Evolutionary conservation across 1,140 invertebrate genomes (phyloP), one percentile per base, ranked within the genome.

Genomic region (Trichoplusia ni): DNA sequence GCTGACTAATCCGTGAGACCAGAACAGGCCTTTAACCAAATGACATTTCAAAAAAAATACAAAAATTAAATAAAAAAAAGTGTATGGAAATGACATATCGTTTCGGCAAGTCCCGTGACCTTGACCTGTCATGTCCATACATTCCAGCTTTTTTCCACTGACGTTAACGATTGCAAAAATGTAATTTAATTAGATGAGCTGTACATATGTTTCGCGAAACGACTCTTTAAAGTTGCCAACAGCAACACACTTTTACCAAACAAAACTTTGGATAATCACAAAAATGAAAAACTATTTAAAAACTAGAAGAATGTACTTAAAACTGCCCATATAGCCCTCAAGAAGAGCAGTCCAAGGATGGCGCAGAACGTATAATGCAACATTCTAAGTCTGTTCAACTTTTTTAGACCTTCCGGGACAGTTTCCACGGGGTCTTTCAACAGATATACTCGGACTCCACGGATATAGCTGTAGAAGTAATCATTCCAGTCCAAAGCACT

Each of bases 351-450:
- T 2, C 38, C 27, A 0, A 86, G 8, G 6, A 87, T 16, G 2
- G 58, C 18, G 0, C 72, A 21, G 2, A 69, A 56, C 0, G 75
- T 14, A 25, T 87, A 86, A 51, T 89, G 82, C 0, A 75, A 2
- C 1, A 64, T 19, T 25, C 69, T 81, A 0, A 89, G 58, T 14
- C 62, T 80, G 2, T 67, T 47, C 19, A 71, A 47, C 29, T 80
- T 86, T 13, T 62, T 82, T 3, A 62, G 44, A 2, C 75, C 79
- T 0, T 79, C 65, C 0, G 81, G 77, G 0, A 92, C 51, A 0
- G 92, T 93, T 0, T 92, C 87, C 14, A 92, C 42, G 0, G 92
- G 89, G 65, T 95, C 94, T 67, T 94, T 94, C 0, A 95, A 72
- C 0, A 95, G 64, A 72, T 93, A 94, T 0, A 92, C 75, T 29